phyloP scores from a whole-genome alignment of 2,888 invertebrate genomes.

The Drosophila engyochracea region DNA sequence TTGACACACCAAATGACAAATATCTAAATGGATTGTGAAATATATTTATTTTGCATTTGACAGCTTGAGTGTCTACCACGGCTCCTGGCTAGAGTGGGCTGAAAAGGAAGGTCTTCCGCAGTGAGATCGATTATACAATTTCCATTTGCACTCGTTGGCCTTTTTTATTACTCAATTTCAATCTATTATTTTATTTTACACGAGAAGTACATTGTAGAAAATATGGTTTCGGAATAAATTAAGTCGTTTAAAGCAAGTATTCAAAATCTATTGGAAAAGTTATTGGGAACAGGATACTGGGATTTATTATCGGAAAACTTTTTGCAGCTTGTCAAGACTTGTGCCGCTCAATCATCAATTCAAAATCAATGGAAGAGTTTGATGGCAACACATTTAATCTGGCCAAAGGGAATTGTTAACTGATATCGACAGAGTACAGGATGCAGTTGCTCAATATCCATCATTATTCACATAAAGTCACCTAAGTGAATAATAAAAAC shows the following conservation, averaged over 20 bases:
- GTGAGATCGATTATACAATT: conserved; percentile 1
- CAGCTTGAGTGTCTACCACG: conserved; percentile 59
- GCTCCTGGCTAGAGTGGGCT: conserved; percentile 72
- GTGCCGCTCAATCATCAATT: neutral
- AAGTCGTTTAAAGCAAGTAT: conserved; percentile 9
- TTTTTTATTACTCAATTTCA: conserved; percentile 3
- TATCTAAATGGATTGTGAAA: neutral
- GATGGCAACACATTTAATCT: neutral
- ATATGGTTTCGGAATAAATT: conserved; percentile 52
- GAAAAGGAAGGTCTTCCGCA: conserved; percentile 53
- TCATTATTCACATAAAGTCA: neutral
- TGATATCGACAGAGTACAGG: neutral
- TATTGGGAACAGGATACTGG: neutral
- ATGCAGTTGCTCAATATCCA: neutral
- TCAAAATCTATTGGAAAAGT: neutral
- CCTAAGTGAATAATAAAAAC: neutral
- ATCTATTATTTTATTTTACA: conserved; percentile 8
- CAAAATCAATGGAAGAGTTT: too few species aligned
- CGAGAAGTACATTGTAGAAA: conserved; percentile 1
- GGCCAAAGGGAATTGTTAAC: neutral
- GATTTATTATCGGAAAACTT: neutral
- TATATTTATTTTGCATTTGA: neutral
- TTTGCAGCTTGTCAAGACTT: neutral
- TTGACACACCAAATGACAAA: neutral
- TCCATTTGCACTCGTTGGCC: conserved; percentile 11